These are phyloP conservation scores for Parus major DNA, from an alignment of 2,113 vertebrate genomes.

Conservation along the genomic window DNA sequence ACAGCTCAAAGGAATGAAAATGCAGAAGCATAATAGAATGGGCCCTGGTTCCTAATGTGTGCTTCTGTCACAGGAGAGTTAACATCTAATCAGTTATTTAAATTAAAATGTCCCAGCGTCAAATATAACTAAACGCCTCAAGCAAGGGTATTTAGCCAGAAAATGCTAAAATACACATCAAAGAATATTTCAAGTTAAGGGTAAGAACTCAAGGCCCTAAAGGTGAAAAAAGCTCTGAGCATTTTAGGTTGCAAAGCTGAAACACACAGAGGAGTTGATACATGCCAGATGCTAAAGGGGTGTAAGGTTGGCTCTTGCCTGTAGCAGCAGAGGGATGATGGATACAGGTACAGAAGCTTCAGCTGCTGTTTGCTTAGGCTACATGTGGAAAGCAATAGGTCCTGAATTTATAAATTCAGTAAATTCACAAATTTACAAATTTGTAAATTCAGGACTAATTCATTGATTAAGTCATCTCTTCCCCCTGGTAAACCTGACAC, in stretches of 20 bases:
- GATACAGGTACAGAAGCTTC: neutral
- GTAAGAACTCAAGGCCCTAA: neutral
- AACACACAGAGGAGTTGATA: neutral
- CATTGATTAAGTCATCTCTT: neutral
- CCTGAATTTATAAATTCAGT: too few relatives aligned
- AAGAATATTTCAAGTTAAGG: neutral
- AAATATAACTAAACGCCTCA: neutral
- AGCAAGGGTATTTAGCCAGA: neutral
- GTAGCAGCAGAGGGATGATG: neutral
- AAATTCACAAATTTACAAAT: too few relatives aligned
- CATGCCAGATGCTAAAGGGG: neutral
- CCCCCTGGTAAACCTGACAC: neutral
- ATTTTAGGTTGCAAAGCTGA: neutral
- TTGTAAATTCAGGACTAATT: neutral
- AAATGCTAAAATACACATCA: slow-evolving; percentile 11
- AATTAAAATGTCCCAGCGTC: slow-evolving; percentile 27
- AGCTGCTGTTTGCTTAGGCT: neutral
- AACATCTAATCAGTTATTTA: slow-evolving; percentile 38
- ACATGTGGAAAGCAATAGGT: neutral
- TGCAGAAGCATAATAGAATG: neutral
- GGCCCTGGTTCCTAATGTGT: neutral
- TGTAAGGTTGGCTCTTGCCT: neutral
- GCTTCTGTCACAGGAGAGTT: neutral
- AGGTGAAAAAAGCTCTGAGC: neutral
- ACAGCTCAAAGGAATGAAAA: slow-evolving; percentile 6